Evolutionary conservation across 2,113 vertebrate genomes (phyloP).

Genomic region (Coptodon rendalli): DNA sequence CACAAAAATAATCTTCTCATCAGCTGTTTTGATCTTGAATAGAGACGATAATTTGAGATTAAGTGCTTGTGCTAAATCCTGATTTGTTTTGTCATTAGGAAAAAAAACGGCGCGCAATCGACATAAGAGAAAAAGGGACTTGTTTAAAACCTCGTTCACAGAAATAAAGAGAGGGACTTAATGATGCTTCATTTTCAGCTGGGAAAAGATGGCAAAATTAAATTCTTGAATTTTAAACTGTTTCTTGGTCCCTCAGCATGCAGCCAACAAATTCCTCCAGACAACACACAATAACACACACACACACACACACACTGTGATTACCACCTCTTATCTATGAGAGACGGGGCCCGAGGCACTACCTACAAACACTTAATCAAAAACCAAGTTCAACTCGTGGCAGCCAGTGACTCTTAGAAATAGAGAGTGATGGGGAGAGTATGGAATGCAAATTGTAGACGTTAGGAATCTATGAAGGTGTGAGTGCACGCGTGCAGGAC

Average conservation of each 20-base stretch:
- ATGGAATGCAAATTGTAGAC: slow-evolving; percentile 63
- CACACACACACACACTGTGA: slow-evolving; percentile 29
- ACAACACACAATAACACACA: slow-evolving; percentile 50
- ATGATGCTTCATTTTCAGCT: slow-evolving; percentile 53
- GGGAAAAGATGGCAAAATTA: slow-evolving; percentile 46
- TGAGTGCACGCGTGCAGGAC: not conserved
- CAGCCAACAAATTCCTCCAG: slow-evolving; percentile 19
- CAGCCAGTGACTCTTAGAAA: slow-evolving; percentile 57
- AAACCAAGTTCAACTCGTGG: slow-evolving; percentile 65
- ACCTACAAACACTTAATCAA: slow-evolving; percentile 74
- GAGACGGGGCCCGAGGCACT: slow-evolving; percentile 64
- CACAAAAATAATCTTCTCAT: slow-evolving; percentile 41
- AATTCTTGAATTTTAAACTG: slow-evolving; percentile 52
- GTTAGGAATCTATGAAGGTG: slow-evolving; percentile 27
- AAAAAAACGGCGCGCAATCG: slow-evolving; percentile 15
- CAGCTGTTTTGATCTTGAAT: slow-evolving; percentile 57
- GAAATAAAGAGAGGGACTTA: slow-evolving; percentile 49
- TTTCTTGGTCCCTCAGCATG: slow-evolving; percentile 25
- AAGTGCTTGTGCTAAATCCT: slow-evolving; percentile 45
- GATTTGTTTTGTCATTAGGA: slow-evolving; percentile 64
- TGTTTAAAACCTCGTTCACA: slow-evolving; percentile 40
- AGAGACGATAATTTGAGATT: slow-evolving; percentile 48
- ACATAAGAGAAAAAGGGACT: slow-evolving; percentile 39
- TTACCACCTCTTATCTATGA: slow-evolving; percentile 60
- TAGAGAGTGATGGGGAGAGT: slow-evolving; percentile 50